Evolutionary conservation across 2,797 vertebrate species (phyloP).

Genomic region (Poecile montanus): DNA sequence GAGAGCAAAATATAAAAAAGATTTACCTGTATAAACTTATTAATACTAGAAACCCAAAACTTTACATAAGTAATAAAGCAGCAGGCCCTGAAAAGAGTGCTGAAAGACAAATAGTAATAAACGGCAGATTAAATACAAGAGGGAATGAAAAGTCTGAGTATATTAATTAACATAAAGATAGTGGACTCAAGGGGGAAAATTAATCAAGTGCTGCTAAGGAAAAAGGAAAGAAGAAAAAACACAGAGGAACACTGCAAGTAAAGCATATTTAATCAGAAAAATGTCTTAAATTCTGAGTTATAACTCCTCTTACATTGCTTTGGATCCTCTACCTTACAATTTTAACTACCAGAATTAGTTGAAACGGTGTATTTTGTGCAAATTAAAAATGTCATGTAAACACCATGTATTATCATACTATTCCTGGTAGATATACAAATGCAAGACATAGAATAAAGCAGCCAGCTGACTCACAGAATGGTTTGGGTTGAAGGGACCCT

Average conservation of each 20-base stretch:
- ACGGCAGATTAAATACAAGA: not conserved
- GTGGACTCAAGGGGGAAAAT: not conserved
- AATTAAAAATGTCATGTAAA: not conserved
- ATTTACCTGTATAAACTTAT: not conserved
- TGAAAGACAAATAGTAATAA: not conserved
- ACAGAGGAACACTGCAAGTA: not conserved
- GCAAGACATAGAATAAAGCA: not conserved
- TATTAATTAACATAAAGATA: constrained; percentile 20
- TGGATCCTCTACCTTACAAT: not conserved
- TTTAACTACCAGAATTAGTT: not conserved
- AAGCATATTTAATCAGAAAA: not conserved
- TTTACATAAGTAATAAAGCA: not conserved
- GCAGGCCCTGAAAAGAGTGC: not conserved
- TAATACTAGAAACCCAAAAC: not conserved
- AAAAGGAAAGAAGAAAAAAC: not conserved
- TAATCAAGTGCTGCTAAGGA: not conserved
- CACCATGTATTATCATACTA: not conserved
- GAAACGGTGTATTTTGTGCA: not conserved
- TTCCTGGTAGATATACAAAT: not conserved
- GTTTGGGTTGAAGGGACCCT: not conserved
- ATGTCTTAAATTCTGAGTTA: not conserved
- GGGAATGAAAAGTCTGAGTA: not conserved
- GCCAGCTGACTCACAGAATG: not conserved
- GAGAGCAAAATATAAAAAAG: not conserved
- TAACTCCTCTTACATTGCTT: not conserved